phyloP scores from a whole-genome alignment of 2,797 vertebrate species.

The Paguma larvata region DNA sequence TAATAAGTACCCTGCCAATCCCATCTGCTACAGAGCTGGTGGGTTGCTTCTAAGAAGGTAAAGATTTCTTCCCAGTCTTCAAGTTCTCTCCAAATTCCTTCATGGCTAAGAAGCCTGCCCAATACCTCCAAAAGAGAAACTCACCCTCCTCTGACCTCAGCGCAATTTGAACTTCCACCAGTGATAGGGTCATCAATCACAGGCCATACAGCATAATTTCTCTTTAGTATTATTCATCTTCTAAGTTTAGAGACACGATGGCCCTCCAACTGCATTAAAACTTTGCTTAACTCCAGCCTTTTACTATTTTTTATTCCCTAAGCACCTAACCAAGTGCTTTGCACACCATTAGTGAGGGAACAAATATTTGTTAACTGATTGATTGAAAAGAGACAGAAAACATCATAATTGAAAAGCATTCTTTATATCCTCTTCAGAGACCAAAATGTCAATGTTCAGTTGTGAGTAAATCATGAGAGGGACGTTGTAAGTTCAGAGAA shows the following conservation, averaged over 20 bases:
- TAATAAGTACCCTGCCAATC: neutral
- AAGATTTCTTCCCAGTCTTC: neutral
- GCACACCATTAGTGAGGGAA: constrained; percentile 12
- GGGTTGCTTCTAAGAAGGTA: neutral
- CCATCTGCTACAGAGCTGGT: neutral
- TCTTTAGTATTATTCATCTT: constrained; percentile 16
- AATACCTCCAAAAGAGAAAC: neutral
- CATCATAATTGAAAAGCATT: neutral
- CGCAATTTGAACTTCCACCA: neutral
- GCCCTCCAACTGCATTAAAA: neutral
- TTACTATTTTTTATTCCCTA: neutral
- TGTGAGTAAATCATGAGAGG: neutral
- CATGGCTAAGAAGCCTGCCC: neutral
- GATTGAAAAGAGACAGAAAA: constrained; percentile 26
- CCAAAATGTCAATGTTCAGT: neutral
- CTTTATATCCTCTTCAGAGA: neutral
- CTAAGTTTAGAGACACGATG: neutral
- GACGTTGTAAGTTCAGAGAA: constrained; percentile 46
- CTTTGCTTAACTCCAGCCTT: neutral
- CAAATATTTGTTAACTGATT: constrained; percentile 20
- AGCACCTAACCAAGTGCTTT: neutral
- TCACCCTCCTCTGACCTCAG: neutral
- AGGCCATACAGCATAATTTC: neutral
- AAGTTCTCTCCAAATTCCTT: neutral
- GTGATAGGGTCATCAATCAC: neutral